Base-by-base conservation (phyloP, 1,140 invertebrate genomes). In the Mercenaria mercenaria region DNA sequence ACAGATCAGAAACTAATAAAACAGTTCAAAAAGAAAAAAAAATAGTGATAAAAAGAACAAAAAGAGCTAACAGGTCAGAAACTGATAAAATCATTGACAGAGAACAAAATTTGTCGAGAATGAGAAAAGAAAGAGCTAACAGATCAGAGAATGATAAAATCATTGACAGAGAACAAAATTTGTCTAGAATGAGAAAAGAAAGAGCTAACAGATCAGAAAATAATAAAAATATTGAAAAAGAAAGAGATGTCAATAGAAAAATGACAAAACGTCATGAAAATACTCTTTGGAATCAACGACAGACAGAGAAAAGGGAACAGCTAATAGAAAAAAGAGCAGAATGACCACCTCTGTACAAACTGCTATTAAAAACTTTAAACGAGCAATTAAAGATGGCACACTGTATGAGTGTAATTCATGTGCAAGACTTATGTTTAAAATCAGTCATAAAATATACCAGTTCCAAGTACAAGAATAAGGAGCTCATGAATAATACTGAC, bases 361-460 rank as follows among this genome's bases (percentile, higher is more conserved):
- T 20, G 80, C 80, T 8, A 61, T 84, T 67, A 84, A 67, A 84
- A 29, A 69, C 43, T 84, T 69, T 43, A 67, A 67, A 84, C 61
- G 81, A 69, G 81, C 56, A 43, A 43, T 84, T 23, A 84, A 69
- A 43, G 81, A 64, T 84, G 81, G 81, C 67, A 67, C 83, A 0
- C 32, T 86, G 83, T 86, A 86, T 86, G 83, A 86, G 29, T 74
- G 43, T 56, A 34, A 29, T 86, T 86, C 83, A 1, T 86, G 83
- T 86, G 43, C 41, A 86, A 74, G 83, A 56, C 83, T 86, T 74
- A 86, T 86, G 83, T 86, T 86, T 39, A 86, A 67, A 32, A 47
- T 86, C 83, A 86, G 83, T 74, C 23, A 34, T 81, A 34, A 81
- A 56, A 59, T 47, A 47, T 47, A 15, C 43, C 6, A 6, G 6